Evolutionary conservation across 1,140 invertebrate genomes (phyloP).

Genomic region (Chlorops oryzae): DNA sequence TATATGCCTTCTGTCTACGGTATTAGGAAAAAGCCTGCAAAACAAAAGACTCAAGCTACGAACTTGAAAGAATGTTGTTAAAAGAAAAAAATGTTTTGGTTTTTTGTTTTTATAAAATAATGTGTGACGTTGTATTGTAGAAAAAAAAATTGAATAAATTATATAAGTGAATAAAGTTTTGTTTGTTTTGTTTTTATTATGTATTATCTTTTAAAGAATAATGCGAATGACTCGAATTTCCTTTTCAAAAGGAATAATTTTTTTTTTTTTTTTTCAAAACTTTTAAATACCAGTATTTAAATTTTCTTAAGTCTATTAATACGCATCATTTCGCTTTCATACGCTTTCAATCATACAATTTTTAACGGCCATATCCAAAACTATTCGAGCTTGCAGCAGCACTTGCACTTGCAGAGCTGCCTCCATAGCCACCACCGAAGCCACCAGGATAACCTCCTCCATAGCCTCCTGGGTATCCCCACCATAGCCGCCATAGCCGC

Average conservation of each 20-base stretch:
- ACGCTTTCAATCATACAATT: background rate
- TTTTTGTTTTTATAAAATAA: background rate
- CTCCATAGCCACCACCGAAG: constrained; percentile 8
- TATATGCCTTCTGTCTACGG: background rate
- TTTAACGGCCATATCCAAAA: constrained; percentile 3
- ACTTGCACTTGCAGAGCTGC: background rate
- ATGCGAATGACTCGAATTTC: too few species aligned
- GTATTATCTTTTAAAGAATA: too few species aligned
- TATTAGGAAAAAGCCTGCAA: background rate
- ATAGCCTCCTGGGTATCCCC: constrained; percentile 4
- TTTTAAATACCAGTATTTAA: background rate
- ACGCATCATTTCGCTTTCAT: background rate
- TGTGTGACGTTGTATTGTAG: background rate
- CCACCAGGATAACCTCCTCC: constrained; percentile 1
- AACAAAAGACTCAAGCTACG: too few species aligned
- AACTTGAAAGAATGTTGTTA: background rate
- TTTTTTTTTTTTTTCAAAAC: background rate
- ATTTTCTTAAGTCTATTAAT: background rate
- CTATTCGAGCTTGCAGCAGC: background rate
- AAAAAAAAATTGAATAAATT: background rate
- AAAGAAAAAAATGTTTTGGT: background rate
- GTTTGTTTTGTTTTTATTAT: too few species aligned
- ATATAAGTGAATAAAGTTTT: background rate
- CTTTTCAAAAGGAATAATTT: background rate
- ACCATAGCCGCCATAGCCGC: constrained; percentile 18